Evolutionary conservation across 2,888 invertebrate species (phyloP), one percentile per base, ranked within the genome.

Genomic region (Thelaira solivaga): DNA sequence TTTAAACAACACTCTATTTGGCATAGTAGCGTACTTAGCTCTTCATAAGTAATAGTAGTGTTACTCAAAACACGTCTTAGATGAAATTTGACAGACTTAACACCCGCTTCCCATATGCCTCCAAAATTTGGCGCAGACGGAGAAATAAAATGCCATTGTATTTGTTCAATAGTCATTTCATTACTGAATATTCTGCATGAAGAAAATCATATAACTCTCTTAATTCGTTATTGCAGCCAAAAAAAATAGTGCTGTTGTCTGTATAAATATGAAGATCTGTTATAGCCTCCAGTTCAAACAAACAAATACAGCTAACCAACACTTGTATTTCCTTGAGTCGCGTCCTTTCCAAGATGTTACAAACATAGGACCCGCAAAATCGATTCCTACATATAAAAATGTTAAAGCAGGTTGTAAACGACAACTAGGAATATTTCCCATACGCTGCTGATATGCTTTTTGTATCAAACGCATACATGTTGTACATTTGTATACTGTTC

Each of bases 231-330:
- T 74, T 75, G 3, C 67, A 62, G 1, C 78, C 78, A n/a, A 81
- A 72, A 36, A 82, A 81, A 53, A 81, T 79, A 2, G 80, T 80
- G 10, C 75, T 75, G n/a, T 82, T 81, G 43, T 80, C 76, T 4
- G 65, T 2, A 83, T 83, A 4, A 76, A 71, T 4, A 31, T 31
- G 31, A 31, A 76, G 36, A 4, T 76, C 74, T 1, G 64, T 71
- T 2, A 81, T 72, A 4, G 68, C 39, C 36, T 80, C 73, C 0
- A 78, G 7, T 43, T 31, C 13, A 76, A 20, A 41, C 77, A 80
- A 4, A 68, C 45, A 41, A 80, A 80, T 20, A 75, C 49, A 2
- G 76, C 71, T 11, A 77, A 47, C 55, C 67, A 72, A 6, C 53
- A 43, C 45, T 80, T 78, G 34, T 65, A 62, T 24, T 24, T 7